A percentile compares a stretch with the other conserved stretches of the same genome.
phyloP scores from a whole-genome alignment of 2,888 invertebrate genomes.

The Tipula unca region DNA sequence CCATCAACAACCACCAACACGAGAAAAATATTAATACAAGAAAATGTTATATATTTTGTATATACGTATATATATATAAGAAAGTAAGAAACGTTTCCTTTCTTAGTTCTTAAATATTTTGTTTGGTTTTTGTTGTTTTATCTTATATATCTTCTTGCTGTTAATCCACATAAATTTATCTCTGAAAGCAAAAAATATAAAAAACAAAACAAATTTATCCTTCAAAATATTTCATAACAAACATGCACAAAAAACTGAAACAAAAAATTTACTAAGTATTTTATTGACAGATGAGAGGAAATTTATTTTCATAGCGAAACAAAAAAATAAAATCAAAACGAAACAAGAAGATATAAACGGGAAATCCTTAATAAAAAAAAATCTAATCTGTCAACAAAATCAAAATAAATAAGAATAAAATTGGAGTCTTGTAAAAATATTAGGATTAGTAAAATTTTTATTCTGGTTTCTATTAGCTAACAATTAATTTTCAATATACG shows the following conservation, averaged over 20 bases:
- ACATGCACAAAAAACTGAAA: background rate
- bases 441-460: background rate
- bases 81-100: background rate
- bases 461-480: background rate
- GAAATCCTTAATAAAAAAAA: background rate
- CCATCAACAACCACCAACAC: background rate
- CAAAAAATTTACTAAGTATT: constrained; percentile 14
- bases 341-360: background rate
- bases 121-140: background rate
- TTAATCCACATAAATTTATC: constrained; percentile 17
- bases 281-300: constrained; percentile 19
- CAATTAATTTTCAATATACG: background rate
- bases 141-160: background rate
- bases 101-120: background rate
- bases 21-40: background rate
- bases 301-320: background rate
- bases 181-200: background rate
- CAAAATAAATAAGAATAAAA: background rate
- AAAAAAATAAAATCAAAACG: background rate
- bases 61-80: background rate
- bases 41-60: background rate
- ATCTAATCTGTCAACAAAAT: background rate
- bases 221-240: constrained; percentile 14
- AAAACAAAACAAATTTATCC: constrained; percentile 9
- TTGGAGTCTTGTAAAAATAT: background rate